Conservation (phyloP, 1,140 invertebrate species). For the Pseudomyrmex flavicornis region DNA sequence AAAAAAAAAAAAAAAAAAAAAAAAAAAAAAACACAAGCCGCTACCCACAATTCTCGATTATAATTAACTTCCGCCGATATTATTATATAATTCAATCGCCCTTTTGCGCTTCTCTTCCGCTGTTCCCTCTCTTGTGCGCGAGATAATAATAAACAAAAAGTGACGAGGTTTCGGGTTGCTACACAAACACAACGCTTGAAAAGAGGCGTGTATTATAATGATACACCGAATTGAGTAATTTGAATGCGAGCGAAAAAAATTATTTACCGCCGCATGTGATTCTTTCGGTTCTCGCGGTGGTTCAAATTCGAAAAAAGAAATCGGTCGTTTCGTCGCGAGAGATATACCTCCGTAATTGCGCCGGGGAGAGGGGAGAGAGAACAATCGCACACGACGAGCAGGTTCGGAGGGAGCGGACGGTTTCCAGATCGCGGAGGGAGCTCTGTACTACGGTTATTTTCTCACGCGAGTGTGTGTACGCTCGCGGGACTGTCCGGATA, state of each 20-base stretch:
- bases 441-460: not conserved
- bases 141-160: not conserved
- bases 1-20: slow-evolving; percentile 31
- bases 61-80: slow-evolving; percentile 69
- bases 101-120: slow-evolving; percentile 3
- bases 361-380: no score
- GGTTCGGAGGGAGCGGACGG: not conserved
- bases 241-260: no score
- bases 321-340: not conserved
- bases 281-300: not conserved
- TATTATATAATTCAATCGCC: slow-evolving; percentile 54
- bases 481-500: not conserved
- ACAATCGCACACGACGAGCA: not conserved
- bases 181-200: no score
- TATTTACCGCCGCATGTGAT: not conserved
- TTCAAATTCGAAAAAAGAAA: no score
- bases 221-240: no score
- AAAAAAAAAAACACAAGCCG: not conserved
- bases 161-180: no score
- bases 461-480: not conserved
- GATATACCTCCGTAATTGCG: not conserved
- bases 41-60: slow-evolving; percentile 62
- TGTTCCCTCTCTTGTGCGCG: not conserved
- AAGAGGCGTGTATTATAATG: no score
- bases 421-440: slow-evolving; percentile 23